Base-by-base conservation (phyloP, 2,113 vertebrate species). In the Xiphophorus couchianus region DNA sequence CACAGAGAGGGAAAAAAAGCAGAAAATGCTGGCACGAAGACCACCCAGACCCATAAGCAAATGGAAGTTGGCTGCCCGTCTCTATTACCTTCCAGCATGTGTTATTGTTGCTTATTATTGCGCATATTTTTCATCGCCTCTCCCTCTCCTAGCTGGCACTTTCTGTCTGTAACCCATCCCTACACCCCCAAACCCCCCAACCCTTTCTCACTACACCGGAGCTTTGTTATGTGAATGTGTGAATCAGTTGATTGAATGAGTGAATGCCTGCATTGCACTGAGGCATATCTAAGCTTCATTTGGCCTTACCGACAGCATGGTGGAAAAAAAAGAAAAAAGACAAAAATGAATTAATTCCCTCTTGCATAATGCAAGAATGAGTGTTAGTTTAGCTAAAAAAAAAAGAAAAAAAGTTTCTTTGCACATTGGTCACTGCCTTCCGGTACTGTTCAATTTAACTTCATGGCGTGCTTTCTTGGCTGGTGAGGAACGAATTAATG, bases 31-130 rank as follows among this genome's bases (percentile, higher is more conserved):
- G 86, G 89, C 82, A 78, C 11, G 60, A 77, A 66, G 70, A 58
- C 9, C 60, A 79, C 76, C 9, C 60, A 79, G 78, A 74, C 78
- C 77, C 87, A 79, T 61, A 63, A 86, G 86, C 84, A 82, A 85
- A 84, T 72, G 66, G 74, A 73, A 74, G 69, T 80, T 85, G 84
- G 80, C 87, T 80, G 81, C 73, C 60, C 29, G 82, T 78, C 70
- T 51, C 71, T 83, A 88, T 78, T 82, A 82, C 77, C 85, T 82
- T 78, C 82, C 86, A 87, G 84, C 75, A 61, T 87, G 89, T 89
- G 82, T 86, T 87, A 86, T 84, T 84, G 76, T 88, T 88, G 73
- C 85, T 85, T 90, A 86, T 85, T 88, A 86, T 82, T 78, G 77
- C 77, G 79, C 83, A 82, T 84, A 82, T 82, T 83, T 91, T 82